Conservation (phyloP, 2,888 invertebrate genomes). For the Drosophila phalerata region DNA sequence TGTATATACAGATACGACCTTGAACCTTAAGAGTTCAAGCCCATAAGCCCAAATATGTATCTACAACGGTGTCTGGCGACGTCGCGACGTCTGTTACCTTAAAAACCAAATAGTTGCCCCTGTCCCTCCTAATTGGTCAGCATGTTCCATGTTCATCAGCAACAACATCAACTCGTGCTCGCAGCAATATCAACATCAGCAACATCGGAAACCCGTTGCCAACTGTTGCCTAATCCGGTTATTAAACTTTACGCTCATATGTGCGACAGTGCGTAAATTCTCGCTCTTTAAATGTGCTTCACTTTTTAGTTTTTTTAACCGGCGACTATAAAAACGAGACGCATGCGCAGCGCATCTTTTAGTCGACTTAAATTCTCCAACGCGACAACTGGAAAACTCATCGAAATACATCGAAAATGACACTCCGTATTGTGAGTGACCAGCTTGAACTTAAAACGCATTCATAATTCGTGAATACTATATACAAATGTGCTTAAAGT, state of each 20-base stretch:
- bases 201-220: conserved; percentile 56
- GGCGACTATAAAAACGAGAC: conserved; percentile 59
- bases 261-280: conserved; percentile 39
- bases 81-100: conserved; percentile 27
- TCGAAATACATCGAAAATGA: conserved; percentile 39
- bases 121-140: conserved; percentile 52
- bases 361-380: conserved; percentile 59
- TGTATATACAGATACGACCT: conserved; percentile 46
- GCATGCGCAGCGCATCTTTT: conserved; percentile 74
- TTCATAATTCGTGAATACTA: not conserved
- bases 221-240: conserved; percentile 73
- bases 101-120: conserved; percentile 28
- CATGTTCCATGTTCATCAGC: conserved; percentile 30
- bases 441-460: not conserved
- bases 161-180: conserved; percentile 29
- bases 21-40: conserved; percentile 66
- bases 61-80: conserved; percentile 13
- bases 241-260: conserved; percentile 73
- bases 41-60: conserved; percentile 16
- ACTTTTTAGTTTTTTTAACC: conserved; percentile 44
- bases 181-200: conserved; percentile 23
- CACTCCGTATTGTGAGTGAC: conserved; percentile 55
- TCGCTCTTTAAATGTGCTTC: conserved; percentile 53
- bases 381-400: conserved; percentile 23
- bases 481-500: not conserved